Evolutionary conservation across 2,797 vertebrate genomes (phyloP).

Genomic region (Meda fulgida): DNA sequence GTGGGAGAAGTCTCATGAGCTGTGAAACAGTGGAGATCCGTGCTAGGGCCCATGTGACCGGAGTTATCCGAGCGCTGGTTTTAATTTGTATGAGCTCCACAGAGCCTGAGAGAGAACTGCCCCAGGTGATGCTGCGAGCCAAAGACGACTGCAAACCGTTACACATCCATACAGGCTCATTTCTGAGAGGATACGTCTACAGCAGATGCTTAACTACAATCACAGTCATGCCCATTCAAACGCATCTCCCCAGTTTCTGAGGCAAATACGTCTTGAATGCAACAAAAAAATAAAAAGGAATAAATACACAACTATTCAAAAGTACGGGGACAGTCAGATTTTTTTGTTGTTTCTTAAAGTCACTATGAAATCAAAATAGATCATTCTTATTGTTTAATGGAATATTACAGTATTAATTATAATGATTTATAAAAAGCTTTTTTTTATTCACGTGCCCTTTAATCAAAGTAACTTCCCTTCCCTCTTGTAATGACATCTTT

Average conservation of each 20-base stretch:
- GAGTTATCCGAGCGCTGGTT: conserved; percentile 60
- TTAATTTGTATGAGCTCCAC: conserved; percentile 55
- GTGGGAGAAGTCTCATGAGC: conserved; percentile 11
- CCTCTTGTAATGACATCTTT: background rate
- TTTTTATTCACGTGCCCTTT: too few species aligned
- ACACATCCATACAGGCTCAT: conserved; percentile 38
- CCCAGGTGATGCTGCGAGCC: conserved; percentile 40
- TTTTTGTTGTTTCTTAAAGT: background rate
- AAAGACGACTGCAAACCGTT: conserved; percentile 35
- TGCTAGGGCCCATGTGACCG: conserved; percentile 61
- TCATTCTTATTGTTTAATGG: background rate
- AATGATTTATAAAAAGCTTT: background rate
- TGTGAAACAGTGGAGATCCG: conserved; percentile 24
- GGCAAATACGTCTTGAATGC: background rate
- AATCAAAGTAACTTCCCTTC: background rate
- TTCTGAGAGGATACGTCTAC: conserved; percentile 1
- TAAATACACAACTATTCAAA: background rate
- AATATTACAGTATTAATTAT: background rate
- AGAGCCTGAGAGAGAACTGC: conserved; percentile 38
- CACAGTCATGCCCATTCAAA: background rate
- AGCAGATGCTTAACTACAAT: conserved; percentile 13
- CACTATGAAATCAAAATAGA: background rate
- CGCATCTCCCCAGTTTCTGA: background rate
- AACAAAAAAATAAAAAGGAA: background rate
- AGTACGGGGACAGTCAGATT: too few species aligned